Evolutionary conservation across 2,888 invertebrate species (phyloP).

Genomic region (Metallyticus violacea): DNA sequence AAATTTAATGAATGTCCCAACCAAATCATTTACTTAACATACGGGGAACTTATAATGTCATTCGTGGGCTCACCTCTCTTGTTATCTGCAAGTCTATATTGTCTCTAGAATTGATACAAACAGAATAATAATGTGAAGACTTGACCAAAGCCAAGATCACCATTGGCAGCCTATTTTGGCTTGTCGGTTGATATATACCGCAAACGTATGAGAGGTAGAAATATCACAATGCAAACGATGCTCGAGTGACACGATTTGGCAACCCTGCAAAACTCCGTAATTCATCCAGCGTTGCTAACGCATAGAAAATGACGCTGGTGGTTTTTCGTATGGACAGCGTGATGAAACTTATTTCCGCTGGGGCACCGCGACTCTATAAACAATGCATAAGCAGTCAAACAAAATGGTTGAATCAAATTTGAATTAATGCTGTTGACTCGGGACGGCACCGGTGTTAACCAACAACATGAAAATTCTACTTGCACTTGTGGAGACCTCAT

Average conservation of each 20-base stretch:
- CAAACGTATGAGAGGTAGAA: neutral
- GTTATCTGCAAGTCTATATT: no score
- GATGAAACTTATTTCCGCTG: neutral
- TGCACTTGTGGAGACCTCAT: neutral
- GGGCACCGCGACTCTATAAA: neutral
- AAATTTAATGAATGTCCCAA: no score
- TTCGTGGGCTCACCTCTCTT: no score
- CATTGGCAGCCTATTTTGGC: no score
- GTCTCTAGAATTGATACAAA: no score
- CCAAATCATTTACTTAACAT: no score
- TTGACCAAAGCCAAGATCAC: no score
- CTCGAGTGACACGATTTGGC: neutral
- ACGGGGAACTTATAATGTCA: no score
- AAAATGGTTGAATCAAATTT: neutral
- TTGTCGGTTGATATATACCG: no score
- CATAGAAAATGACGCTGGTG: neutral
- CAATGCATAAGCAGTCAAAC: neutral
- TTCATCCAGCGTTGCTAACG: no score
- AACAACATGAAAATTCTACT: neutral
- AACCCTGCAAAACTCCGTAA: neutral
- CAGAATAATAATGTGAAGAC: no score
- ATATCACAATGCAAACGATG: neutral
- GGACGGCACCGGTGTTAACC: no score
- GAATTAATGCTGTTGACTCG: neutral
- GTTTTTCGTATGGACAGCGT: neutral